These are phyloP conservation scores for Lethocerus indicus DNA, from an alignment of 1,140 invertebrate species.

Conservation along the genomic window DNA sequence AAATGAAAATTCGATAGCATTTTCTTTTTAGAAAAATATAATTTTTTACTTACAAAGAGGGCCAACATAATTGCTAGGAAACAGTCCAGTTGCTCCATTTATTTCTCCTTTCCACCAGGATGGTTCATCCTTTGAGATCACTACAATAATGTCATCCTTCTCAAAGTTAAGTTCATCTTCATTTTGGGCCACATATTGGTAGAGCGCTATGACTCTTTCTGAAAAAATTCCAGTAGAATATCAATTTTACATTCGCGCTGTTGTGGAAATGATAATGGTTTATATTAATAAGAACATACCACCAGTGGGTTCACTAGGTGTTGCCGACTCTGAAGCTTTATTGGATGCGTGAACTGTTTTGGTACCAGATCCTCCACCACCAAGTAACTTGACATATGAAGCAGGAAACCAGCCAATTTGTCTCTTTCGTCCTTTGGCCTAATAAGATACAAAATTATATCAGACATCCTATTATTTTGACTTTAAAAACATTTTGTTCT, in stretches of 20 bases:
- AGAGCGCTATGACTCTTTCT: constrained; percentile 84
- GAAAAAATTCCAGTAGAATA: constrained; percentile 21
- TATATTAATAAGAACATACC: too few species aligned
- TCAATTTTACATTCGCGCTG: too few species aligned
- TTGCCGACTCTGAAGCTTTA: too few species aligned
- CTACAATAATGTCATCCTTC: constrained; percentile 83
- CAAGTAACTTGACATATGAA: constrained; percentile 75
- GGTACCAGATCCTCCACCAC: constrained; percentile 12
- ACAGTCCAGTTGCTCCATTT: constrained; percentile 69
- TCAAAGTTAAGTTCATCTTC: constrained; percentile 87
- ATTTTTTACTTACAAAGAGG: constrained; percentile 41
- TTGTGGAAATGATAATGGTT: too few species aligned
- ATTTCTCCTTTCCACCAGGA: constrained; percentile 94
- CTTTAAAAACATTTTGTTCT: not conserved
- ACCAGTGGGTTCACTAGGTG: too few species aligned
- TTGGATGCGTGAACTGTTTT: too few species aligned
- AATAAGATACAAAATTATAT: not conserved
- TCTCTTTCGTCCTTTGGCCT: constrained; percentile 83
- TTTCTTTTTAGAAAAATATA: too few species aligned
- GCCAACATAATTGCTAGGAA: constrained; percentile 83
- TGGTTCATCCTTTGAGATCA: constrained; percentile 79
- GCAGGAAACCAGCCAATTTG: constrained; percentile 97
- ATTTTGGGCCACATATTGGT: constrained; percentile 82
- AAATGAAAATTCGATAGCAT: too few species aligned
- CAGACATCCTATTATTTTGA: not conserved